Evolutionary conservation across 2,113 vertebrate genomes (phyloP).

Genomic region (Vulpes vulpes): DNA sequence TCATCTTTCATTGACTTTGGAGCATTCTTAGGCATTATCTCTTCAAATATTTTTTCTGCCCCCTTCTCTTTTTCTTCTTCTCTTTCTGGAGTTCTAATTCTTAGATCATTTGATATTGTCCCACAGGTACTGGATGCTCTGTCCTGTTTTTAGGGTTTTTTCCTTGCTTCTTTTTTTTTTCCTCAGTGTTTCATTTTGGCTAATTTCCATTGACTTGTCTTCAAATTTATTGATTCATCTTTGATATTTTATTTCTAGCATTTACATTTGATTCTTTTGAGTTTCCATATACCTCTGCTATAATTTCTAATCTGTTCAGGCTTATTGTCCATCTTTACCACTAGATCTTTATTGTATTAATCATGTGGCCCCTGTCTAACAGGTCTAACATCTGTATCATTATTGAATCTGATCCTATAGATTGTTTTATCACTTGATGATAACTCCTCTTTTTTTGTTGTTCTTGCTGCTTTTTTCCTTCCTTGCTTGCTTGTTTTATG

Average conservation of each 20-base stretch:
- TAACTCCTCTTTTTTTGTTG: not conserved
- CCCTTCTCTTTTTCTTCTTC: not conserved
- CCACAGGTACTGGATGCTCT: not conserved
- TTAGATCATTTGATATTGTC: not conserved
- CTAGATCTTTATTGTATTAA: not conserved
- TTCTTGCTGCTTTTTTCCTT: too few relatives aligned
- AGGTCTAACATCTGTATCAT: not conserved
- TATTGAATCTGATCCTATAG: not conserved
- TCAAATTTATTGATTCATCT: not conserved
- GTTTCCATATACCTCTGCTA: not conserved
- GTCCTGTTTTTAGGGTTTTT: not conserved
- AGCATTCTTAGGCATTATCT: not conserved
- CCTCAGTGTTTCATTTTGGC: not conserved
- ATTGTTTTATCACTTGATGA: not conserved
- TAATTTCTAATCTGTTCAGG: not conserved
- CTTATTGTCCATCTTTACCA: not conserved
- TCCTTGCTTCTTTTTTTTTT: not conserved
- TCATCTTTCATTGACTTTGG: not conserved
- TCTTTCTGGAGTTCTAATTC: not conserved
- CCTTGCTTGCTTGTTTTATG: not conserved
- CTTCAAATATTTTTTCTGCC: slow-evolving; percentile 9
- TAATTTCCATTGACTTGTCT: slow-evolving; percentile 12
- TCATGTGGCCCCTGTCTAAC: not conserved
- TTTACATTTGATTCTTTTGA: not conserved
- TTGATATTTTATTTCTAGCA: not conserved